Evolutionary conservation across 2,113 vertebrate species (phyloP).

Genomic region (Sander vitreus): DNA sequence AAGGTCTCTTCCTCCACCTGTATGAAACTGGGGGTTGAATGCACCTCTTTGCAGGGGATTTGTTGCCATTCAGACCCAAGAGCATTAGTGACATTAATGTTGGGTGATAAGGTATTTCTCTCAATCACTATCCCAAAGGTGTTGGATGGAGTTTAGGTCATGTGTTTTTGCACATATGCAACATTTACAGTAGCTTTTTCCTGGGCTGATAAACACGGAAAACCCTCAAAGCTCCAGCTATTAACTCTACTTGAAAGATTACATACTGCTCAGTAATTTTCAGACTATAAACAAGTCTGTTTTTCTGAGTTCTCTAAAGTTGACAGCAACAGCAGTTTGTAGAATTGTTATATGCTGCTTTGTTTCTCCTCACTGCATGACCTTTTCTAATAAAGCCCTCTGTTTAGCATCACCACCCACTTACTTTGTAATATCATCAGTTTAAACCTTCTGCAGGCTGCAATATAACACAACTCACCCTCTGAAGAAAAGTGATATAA

Average conservation of each 20-base stretch:
- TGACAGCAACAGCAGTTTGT: not conserved
- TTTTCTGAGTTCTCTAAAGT: constrained; percentile 3
- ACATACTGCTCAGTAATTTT: constrained; percentile 6
- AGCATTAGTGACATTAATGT: not conserved
- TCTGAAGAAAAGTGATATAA: constrained; percentile 5
- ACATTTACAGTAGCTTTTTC: not conserved
- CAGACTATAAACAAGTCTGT: not conserved
- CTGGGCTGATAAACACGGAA: not conserved
- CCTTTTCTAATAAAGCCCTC: constrained; percentile 4
- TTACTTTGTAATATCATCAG: constrained; percentile 1
- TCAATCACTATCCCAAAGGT: not conserved
- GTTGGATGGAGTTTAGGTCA: not conserved
- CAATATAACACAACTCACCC: not conserved
- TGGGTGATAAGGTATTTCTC: not conserved
- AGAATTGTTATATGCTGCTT: not conserved
- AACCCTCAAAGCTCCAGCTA: constrained; percentile 5
- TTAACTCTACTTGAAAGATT: constrained; percentile 19
- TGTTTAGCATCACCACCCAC: constrained; percentile 8
- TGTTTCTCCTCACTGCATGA: constrained; percentile 1
- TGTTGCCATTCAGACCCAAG: not conserved
- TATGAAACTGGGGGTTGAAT: not conserved
- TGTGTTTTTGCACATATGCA: not conserved
- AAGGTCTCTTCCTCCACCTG: not conserved
- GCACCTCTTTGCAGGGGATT: not conserved
- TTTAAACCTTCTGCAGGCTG: constrained; percentile 4